Evolutionary conservation across 1,140 invertebrate genomes (phyloP).

Genomic region (Drosophila orosa): DNA sequence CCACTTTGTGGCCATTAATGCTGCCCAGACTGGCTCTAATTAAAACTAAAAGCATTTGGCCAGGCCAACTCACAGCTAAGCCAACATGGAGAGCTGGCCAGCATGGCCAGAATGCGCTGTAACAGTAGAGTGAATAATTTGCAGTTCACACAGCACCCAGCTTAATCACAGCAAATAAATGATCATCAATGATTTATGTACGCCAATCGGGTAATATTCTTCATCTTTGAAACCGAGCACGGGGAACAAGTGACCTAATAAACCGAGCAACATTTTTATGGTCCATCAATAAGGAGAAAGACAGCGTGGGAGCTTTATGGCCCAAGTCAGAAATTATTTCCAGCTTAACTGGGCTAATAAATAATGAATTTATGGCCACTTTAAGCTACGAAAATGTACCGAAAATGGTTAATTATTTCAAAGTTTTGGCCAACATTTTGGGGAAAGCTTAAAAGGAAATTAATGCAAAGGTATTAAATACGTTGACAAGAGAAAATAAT

Average conservation of each 20-base stretch:
- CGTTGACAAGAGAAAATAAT: neutral
- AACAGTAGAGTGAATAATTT: slow-evolving; percentile 31
- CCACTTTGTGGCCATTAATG: slow-evolving; percentile 58
- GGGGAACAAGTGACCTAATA: slow-evolving; percentile 2
- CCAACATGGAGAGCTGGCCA: neutral
- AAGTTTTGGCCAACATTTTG: neutral
- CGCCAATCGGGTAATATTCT: slow-evolving; percentile 17
- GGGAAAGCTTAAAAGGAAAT: neutral
- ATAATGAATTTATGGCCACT: slow-evolving; percentile 9
- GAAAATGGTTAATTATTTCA: neutral
- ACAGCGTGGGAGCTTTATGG: slow-evolving; percentile 2
- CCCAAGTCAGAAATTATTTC: neutral
- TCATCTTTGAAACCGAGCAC: slow-evolving; percentile 8
- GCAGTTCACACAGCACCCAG: neutral
- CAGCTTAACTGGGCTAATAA: slow-evolving; percentile 6
- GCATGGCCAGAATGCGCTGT: slow-evolving; percentile 2
- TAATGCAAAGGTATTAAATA: neutral
- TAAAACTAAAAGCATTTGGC: slow-evolving; percentile 50
- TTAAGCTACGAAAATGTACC: neutral
- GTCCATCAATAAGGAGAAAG: slow-evolving; percentile 3
- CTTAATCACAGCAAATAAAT: slow-evolving; percentile 27
- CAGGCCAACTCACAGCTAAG: slow-evolving; percentile 3
- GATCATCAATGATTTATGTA: slow-evolving; percentile 20
- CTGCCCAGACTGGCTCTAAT: slow-evolving; percentile 43
- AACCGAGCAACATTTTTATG: slow-evolving; percentile 9